Base-by-base conservation (phyloP, 2,888 invertebrate genomes). In the Neocrepidodera transversa region DNA sequence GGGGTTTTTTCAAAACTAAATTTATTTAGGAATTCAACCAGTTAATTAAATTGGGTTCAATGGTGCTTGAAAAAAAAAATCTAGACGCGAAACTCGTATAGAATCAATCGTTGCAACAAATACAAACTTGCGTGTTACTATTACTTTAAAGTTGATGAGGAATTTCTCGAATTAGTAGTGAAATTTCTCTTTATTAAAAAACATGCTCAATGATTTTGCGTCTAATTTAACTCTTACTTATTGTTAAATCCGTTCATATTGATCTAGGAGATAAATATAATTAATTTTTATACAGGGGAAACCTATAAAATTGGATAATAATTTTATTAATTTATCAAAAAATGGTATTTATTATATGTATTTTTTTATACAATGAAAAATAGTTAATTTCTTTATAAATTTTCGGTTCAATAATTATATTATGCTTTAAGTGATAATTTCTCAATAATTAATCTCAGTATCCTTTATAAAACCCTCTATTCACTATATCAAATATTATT, bases 161-260 rank as follows among this genome's bases (percentile, higher is more conserved):
- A 32, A 32, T 32, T 32, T 32, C 32, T 32, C 32, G 32, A 32
- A 32, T 32, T 32, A 32, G 32, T 32, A 32, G 28, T 28, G 10
- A 28, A 28, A 32, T 13, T 13, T 32, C 6, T 32, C 32, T 32
- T 13, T 10, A 4, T 6, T 3, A 23, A 23, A 23, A 6, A 8
- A 32, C 32, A 32, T 32, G 32, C 32, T 32, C 32, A 11, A 32
- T 32, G 32, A 32, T 32, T 32, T 32, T 32, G 32, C 32, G 32
- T 32, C 32, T 32, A 32, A 11, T 32, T 32, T 32, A 32, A 32
- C 32, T 32, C 32, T 32, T 32, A 32, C 32, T 32, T 32, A 1
- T 32, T 23, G 3, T 23, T 8, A 28, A 28, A 13, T 13, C 32
- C 11, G 2, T 32, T 6, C 32, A 3, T 13, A 13, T 32, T 32